Conservation (phyloP, 2,113 vertebrate genomes). For the Eublepharis macularius region DNA sequence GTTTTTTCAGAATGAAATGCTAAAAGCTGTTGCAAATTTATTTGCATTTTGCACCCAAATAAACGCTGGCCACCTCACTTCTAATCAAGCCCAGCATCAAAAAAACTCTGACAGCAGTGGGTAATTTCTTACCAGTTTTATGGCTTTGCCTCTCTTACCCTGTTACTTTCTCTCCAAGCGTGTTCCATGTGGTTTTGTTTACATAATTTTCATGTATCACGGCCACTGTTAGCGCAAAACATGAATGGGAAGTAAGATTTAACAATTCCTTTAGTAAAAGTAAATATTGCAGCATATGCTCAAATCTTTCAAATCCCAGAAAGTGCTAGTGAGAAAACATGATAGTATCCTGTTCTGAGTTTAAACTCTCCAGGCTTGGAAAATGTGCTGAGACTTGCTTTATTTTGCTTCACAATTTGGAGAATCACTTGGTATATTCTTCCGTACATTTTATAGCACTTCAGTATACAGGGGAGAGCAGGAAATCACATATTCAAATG, state of each 20-base stretch:
- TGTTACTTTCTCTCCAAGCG: not conserved
- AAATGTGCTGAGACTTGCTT: not conserved
- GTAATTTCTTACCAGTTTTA: not conserved
- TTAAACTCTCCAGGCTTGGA: not conserved
- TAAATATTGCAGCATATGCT: not conserved
- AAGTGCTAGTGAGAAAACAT: too few species aligned
- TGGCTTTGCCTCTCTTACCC: not conserved
- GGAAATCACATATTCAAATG: not conserved
- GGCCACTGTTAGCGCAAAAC: not conserved
- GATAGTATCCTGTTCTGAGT: not conserved
- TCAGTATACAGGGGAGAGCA: not conserved
- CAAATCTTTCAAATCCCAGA: not conserved
- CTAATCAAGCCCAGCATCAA: not conserved
- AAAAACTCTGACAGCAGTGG: not conserved
- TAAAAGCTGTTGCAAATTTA: not conserved
- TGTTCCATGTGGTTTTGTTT: not conserved
- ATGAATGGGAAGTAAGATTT: not conserved
- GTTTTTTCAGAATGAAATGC: not conserved
- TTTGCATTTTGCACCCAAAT: conserved; percentile 4
- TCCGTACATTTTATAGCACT: not conserved
- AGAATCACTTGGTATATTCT: not conserved
- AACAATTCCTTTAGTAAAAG: not conserved
- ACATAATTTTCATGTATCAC: not conserved
- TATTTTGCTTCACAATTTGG: not conserved
- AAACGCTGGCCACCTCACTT: not conserved